Evolutionary conservation across 2,888 invertebrate species (phyloP).

Genomic region (Prionchulus punctatus): DNA sequence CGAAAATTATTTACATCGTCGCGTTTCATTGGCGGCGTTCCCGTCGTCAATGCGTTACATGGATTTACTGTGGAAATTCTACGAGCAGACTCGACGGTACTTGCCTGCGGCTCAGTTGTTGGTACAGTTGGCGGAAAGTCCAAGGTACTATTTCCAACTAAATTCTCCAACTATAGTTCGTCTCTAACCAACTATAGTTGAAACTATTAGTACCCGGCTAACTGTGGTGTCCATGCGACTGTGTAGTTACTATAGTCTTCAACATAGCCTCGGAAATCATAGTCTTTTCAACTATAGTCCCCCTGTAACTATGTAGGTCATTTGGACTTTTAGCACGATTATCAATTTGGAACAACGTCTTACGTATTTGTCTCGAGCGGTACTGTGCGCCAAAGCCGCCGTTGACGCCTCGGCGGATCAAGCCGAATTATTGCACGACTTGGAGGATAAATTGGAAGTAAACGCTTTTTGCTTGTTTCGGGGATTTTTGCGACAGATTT

Average conservation of each 20-base stretch:
- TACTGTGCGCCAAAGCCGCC: constrained; percentile 76
- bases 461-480: constrained; percentile 25
- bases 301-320: not conserved
- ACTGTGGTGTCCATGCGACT: too few relatives aligned
- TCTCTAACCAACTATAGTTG: too few relatives aligned
- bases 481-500: not conserved
- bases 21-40: constrained; percentile 28
- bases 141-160: constrained; percentile 27
- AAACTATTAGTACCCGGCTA: too few relatives aligned
- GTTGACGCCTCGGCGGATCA: constrained; percentile 24
- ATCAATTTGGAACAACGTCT: constrained; percentile 62
- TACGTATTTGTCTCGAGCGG: constrained; percentile 75
- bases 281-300: not conserved
- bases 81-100: constrained; percentile 78
- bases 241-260: not conserved
- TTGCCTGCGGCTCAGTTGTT: constrained; percentile 77
- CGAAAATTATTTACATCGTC: constrained; percentile 52
- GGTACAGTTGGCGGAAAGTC: constrained; percentile 59
- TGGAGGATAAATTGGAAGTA: constrained; percentile 84
- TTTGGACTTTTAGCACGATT: constrained; percentile 52
- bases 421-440: constrained; percentile 63
- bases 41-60: constrained; percentile 48
- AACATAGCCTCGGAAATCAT: not conserved
- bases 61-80: constrained; percentile 85
- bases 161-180: too few relatives aligned